Base-by-base conservation (phyloP, 2,797 vertebrate genomes). In the Nannoperca australis region DNA sequence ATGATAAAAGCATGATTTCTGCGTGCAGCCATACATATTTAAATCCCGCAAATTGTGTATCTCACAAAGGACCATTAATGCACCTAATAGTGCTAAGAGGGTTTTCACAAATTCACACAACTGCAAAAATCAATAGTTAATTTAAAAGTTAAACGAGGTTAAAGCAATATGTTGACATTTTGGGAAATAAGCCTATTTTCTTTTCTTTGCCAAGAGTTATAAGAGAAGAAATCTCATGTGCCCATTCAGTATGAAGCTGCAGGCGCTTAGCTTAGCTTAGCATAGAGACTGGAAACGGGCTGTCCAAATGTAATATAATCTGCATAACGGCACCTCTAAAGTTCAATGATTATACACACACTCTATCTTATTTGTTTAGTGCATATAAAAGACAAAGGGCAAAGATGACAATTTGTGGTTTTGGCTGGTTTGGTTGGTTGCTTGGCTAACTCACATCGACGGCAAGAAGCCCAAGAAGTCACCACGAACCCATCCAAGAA, bases 11-110 rank as follows among this genome's bases (percentile, higher is more conserved):
- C 17, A n/a, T 3, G 5, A n/a, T 62, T 50, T 55, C 50, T 67
- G 42, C 17, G 32, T 44, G 17, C 50, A 67, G 32, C 36, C 22
- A 49, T 74, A 50, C 45, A 53, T 71, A 78, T 73, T 77, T 45
- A 56, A 78, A 30, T 22, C 17, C 71, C 32, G 14, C 17, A 49
- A 27, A 65, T 18, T 27, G 34, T 20, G 2, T 24, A 8, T 50
- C 36, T 63, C 49, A 22, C 20, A 1, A 7, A 17, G 54, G 14
- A 17, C 32, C 53, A 42, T 24, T 12, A n/a, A 32, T 42, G 30
- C 1, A 44, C 30, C 20, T 27, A 3, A 22, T 12, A 27, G 32
- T 18, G 60, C 27, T 45, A 17, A 34, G 47, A 69, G n/a, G 38
- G 27, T 42, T 40, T 30, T 77, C 15, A 69, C 66, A 63, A n/a